These are phyloP conservation scores for Axea sp. DNA, from an alignment of 2,888 invertebrate genomes.

Conservation along the genomic window DNA sequence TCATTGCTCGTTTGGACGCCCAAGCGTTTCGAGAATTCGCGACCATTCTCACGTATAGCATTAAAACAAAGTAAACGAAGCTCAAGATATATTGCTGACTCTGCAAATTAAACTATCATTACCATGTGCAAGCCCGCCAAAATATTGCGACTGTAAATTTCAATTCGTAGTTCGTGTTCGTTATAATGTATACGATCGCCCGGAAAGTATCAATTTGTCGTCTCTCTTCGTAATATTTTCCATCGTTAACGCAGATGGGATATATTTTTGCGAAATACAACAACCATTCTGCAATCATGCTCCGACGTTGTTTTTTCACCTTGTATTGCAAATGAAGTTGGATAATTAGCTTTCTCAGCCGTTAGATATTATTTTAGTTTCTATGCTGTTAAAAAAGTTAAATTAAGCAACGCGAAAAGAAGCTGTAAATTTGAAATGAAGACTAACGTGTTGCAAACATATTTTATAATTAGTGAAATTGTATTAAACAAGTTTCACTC, in stretches of 20 bases:
- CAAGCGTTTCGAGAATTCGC: constrained; percentile 16
- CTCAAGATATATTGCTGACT: constrained; percentile 35
- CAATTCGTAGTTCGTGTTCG: constrained; percentile 2
- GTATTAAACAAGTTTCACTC: constrained; percentile 10
- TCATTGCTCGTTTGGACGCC: constrained; percentile 22
- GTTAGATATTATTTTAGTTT: constrained; percentile 53
- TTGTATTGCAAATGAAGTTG: constrained; percentile 28
- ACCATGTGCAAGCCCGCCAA: constrained; percentile 3
- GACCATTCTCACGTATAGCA: constrained; percentile 18
- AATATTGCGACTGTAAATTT: constrained; percentile 43
- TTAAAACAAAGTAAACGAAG: constrained; percentile 43
- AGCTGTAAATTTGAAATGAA: constrained; percentile 33
- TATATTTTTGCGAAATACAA: not conserved
- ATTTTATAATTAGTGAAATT: constrained; percentile 40
- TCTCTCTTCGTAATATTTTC: not conserved
- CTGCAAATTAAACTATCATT: constrained; percentile 52
- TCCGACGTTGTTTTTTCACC: constrained; percentile 34
- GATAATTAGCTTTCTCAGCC: constrained; percentile 43
- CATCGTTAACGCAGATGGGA: not conserved
- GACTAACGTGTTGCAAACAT: constrained; percentile 34
- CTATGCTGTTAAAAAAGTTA: constrained; percentile 48
- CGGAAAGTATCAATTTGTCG: constrained; percentile 25
- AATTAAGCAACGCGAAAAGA: constrained; percentile 46
- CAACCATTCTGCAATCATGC: not conserved
- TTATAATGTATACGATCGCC: not conserved